These are phyloP conservation scores for Zaprionus africanus DNA, from an alignment of 1,140 invertebrate species.

Conservation along the genomic window DNA sequence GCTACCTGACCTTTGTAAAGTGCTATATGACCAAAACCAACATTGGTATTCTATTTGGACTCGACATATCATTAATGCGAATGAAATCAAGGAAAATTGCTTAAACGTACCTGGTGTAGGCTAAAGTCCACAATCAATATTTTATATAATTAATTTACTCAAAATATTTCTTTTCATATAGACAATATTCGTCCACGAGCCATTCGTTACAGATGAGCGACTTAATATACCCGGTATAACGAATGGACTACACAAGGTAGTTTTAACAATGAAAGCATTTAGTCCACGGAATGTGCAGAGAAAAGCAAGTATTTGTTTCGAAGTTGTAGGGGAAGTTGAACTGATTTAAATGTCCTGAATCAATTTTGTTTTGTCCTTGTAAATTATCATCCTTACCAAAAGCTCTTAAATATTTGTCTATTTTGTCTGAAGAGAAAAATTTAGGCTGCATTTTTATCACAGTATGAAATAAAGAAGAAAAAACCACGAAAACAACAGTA, in stretches of 20 bases:
- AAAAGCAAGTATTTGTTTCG: neutral
- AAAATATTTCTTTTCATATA: neutral
- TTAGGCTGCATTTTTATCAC: too few species aligned
- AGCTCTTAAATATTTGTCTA: too few species aligned
- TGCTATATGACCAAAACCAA: constrained; percentile 17
- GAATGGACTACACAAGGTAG: constrained; percentile 22
- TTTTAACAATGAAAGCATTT: constrained; percentile 1
- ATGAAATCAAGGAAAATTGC: constrained; percentile 28
- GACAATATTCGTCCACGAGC: neutral
- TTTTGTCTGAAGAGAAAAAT: too few species aligned
- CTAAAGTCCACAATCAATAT: neutral
- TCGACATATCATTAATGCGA: constrained; percentile 13
- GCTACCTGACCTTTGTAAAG: constrained; percentile 17
- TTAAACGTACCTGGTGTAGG: constrained; percentile 5
- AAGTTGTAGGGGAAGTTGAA: neutral
- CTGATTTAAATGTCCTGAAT: too few species aligned
- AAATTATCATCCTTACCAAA: too few species aligned
- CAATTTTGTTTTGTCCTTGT: too few species aligned
- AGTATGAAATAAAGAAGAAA: too few species aligned
- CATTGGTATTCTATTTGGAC: constrained; percentile 29
- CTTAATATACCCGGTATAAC: neutral
- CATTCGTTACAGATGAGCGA: neutral
- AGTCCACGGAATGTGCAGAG: constrained; percentile 13
- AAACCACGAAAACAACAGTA: too few species aligned
- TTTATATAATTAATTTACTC: neutral